A percentile compares a stretch with the other conserved stretches of the same genome.
phyloP scores from a whole-genome alignment of 2,797 vertebrate species.

The Cirrhinus mrigala region DNA sequence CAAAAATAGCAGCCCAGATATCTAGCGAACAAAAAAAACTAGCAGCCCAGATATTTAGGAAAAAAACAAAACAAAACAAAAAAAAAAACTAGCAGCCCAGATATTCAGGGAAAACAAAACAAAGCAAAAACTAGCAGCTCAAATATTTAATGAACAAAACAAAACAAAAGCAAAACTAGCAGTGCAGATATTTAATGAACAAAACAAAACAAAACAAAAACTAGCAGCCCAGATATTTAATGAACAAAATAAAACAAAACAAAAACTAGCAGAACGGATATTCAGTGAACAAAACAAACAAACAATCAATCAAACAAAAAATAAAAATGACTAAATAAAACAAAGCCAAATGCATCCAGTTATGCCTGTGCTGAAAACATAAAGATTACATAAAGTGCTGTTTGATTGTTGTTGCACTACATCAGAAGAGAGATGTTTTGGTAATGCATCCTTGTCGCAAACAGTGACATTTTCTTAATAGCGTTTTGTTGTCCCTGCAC shows the following conservation, averaged over 20 bases:
- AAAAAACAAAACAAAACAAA: no score
- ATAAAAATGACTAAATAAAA: neutral
- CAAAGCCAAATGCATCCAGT: neutral
- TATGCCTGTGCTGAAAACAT: neutral
- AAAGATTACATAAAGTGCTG: neutral
- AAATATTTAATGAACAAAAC: no score
- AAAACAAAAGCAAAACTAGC: neutral
- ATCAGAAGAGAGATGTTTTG: conserved; percentile 8
- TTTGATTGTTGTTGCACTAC: neutral
- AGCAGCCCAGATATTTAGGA: no score
- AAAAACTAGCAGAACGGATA: neutral
- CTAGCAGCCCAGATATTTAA: no score
- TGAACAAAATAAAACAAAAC: neutral
- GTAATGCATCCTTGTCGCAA: neutral
- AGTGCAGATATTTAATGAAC: no score
- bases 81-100: no score
- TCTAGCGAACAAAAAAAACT: no score
- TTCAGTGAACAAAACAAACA: neutral
- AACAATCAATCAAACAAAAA: neutral
- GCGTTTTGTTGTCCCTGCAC: conserved; percentile 3
- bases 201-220: no score
- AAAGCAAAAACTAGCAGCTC: no score
- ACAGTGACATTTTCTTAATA: neutral
- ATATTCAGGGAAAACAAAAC: no score
- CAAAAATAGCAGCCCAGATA: no score